Base-by-base conservation (phyloP, 2,797 vertebrate species). In the Capromys pilorides region DNA sequence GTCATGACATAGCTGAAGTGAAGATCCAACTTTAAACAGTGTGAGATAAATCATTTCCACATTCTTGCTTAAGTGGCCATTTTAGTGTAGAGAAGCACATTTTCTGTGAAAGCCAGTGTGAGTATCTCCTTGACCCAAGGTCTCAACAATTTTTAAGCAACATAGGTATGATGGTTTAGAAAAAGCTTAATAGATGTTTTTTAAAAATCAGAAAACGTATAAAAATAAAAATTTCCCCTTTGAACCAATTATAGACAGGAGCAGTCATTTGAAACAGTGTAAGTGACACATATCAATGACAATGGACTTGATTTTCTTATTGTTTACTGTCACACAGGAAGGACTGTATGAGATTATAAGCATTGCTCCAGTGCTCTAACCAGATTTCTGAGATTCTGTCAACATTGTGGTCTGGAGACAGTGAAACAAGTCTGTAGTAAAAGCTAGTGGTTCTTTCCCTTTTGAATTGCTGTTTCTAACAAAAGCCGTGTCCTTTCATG, bases 31-130 rank as follows among this genome's bases (percentile, higher is more conserved):
- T 98, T 97, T 95, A 98, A 96, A 92, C 97, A 98, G 95, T 98
- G 98, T 98, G 98, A 99, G 98, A 99, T 99, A 99, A 99, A 99
- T 99, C 98, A 99, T 98, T 97, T 98, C 98, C 97, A 98, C 99
- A 98, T 99, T 99, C 99, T 98, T 99, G 98, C 99, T 99, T 99
- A 99, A 99, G 99, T 99, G 98, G 98, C 99, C 98, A 97, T 99
- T 99, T 99, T 98, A 98, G 98, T 98, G 98, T 97, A 95, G 97
- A 95, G 98, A 98, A 99, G 98, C 98, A 98, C 98, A 98, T 99
- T 99, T 99, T 99, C 98, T 98, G 96, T 86, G 97, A 98, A 97
- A 97, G 97, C 95, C 98, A 98, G 97, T 97, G 98, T 96, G 91
- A 93, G 96, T 93, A 98, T 98, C 98, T 99, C 99, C 99, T 99